phyloP scores from a whole-genome alignment of 2,113 vertebrate genomes.

The Lichenostomus cassidix region DNA sequence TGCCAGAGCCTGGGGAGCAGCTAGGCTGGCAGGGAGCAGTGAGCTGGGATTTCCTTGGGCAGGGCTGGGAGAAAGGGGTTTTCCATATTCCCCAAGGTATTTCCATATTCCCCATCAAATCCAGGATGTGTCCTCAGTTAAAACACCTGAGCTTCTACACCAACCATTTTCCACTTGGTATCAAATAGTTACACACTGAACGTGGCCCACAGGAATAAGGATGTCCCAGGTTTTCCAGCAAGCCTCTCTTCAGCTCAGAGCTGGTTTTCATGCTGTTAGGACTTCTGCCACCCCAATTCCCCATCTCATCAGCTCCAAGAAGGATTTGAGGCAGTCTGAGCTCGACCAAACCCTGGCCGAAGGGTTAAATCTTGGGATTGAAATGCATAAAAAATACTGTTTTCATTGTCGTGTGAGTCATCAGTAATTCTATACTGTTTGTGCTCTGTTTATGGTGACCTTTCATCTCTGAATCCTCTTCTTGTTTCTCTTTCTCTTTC shows the following conservation, averaged over 20 bases:
- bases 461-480: background rate
- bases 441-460: background rate
- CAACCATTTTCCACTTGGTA: background rate
- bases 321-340: background rate
- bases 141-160: accelerated
- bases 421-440: background rate
- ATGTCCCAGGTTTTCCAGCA: background rate
- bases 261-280: background rate
- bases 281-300: background rate
- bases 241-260: background rate
- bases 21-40: accelerated
- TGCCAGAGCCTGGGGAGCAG: background rate
- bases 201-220: background rate
- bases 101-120: background rate
- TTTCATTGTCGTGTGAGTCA: constrained; percentile 15
- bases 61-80: background rate
- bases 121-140: background rate
- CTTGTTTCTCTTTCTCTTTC: background rate
- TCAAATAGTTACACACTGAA: background rate
- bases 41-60: background rate
- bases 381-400: background rate
- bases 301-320: background rate
- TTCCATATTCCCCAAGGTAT: background rate
- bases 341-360: background rate
- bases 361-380: background rate